These are phyloP conservation scores for Boloria selene DNA, from an alignment of 2,888 invertebrate genomes.

Conservation along the genomic window DNA sequence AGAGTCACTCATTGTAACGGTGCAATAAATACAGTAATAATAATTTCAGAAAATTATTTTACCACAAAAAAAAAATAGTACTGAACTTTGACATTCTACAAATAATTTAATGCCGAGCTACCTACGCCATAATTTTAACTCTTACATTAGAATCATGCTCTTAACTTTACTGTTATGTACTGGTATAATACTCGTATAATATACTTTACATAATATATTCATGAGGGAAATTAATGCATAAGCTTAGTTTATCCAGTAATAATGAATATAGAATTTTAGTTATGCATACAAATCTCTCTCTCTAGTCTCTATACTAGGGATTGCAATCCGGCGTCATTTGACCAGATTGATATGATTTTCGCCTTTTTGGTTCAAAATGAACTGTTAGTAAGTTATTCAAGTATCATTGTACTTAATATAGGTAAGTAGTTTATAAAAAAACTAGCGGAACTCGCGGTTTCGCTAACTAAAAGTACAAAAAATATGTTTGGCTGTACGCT, in stretches of 20 bases:
- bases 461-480: too few species aligned
- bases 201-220: background rate
- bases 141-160: conserved; percentile 1
- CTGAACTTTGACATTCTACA: conserved; percentile 25
- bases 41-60: background rate
- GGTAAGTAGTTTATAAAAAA: too few species aligned
- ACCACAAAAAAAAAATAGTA: conserved; percentile 19
- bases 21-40: too few species aligned
- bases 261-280: conserved; percentile 18
- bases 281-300: background rate
- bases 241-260: conserved; percentile 7
- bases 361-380: too few species aligned
- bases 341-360: too few species aligned
- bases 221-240: background rate
- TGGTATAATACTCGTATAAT: background rate
- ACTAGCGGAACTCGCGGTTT: too few species aligned
- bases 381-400: too few species aligned
- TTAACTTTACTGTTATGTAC: background rate
- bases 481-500: too few species aligned
- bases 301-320: too few species aligned
- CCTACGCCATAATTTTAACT: conserved; percentile 9
- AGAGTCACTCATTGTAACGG: too few species aligned
- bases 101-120: background rate
- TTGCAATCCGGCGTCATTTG: too few species aligned
- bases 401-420: too few species aligned